Evolutionary conservation across 1,140 invertebrate species (phyloP).

Genomic region (Cepaea nemoralis): DNA sequence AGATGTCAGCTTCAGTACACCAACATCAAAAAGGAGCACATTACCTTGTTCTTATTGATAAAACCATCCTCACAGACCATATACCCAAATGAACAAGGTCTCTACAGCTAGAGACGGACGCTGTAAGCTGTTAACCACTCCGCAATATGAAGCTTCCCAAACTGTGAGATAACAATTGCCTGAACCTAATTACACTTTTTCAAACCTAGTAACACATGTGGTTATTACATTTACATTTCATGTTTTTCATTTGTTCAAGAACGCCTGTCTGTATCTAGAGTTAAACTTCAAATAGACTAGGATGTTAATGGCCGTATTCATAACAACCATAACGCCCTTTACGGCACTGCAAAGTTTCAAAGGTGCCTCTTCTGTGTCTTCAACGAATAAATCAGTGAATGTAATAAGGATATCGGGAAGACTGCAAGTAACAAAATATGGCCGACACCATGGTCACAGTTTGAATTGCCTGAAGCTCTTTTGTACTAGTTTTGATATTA

Average conservation of each 20-base stretch:
- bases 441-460: not conserved
- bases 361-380: not conserved
- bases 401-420: not conserved
- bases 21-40: too few species aligned
- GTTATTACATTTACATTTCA: too few species aligned
- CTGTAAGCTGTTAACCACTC: too few species aligned
- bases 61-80: too few species aligned
- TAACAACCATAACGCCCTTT: not conserved
- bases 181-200: too few species aligned
- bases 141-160: too few species aligned
- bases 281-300: conserved; percentile 1
- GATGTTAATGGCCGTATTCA: not conserved
- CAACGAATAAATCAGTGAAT: not conserved
- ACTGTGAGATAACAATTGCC: too few species aligned
- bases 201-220: too few species aligned
- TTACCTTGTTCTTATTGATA: too few species aligned
- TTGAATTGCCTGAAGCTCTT: conserved; percentile 13
- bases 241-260: not conserved
- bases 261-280: conserved; percentile 9
- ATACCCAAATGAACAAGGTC: too few species aligned
- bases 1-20: too few species aligned
- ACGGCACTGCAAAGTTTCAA: not conserved
- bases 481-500: not conserved
- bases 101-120: too few species aligned
- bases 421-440: conserved; percentile 6